phyloP scores from a whole-genome alignment of 1,140 invertebrate genomes.

The Ceratina calcarata region DNA sequence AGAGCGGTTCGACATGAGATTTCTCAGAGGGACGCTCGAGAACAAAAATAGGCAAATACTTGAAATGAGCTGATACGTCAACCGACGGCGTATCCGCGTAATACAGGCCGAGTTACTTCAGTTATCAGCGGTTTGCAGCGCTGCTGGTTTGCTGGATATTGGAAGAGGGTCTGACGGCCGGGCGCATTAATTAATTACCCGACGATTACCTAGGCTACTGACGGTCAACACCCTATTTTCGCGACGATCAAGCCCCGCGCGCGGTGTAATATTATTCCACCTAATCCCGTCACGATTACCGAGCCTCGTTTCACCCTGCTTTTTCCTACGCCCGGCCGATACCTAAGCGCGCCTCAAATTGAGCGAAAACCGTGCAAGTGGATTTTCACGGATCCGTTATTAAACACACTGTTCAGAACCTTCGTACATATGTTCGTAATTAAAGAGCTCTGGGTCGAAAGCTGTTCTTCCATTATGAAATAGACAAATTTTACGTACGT shows the following conservation, averaged over 20 bases:
- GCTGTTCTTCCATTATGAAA: not conserved
- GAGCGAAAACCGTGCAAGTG: too few species aligned
- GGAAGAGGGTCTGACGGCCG: conserved; percentile 49
- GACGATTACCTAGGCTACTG: conserved; percentile 55
- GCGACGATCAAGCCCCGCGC: conserved; percentile 6
- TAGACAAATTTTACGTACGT: not conserved
- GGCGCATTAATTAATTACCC: conserved; percentile 64
- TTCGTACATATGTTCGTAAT: too few species aligned
- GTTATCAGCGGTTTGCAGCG: conserved; percentile 65
- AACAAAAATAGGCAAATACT: too few species aligned
- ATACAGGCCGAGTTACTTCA: conserved; percentile 60
- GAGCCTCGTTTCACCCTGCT: conserved; percentile 25
- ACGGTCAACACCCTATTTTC: conserved; percentile 60
- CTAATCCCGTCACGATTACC: conserved; percentile 25
- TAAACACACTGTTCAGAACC: too few species aligned
- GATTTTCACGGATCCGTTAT: too few species aligned
- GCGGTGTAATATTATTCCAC: conserved; percentile 35
- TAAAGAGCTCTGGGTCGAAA: not conserved
- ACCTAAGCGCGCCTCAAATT: not conserved
- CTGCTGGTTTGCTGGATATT: conserved; percentile 51
- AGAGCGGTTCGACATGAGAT: conserved; percentile 25
- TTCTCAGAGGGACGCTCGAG: not conserved
- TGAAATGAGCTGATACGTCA: conserved; percentile 13
- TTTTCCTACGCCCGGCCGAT: not conserved
- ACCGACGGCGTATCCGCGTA: not conserved